Conservation (phyloP, 2,113 vertebrate genomes). For the Ancistrus triradiatus region DNA sequence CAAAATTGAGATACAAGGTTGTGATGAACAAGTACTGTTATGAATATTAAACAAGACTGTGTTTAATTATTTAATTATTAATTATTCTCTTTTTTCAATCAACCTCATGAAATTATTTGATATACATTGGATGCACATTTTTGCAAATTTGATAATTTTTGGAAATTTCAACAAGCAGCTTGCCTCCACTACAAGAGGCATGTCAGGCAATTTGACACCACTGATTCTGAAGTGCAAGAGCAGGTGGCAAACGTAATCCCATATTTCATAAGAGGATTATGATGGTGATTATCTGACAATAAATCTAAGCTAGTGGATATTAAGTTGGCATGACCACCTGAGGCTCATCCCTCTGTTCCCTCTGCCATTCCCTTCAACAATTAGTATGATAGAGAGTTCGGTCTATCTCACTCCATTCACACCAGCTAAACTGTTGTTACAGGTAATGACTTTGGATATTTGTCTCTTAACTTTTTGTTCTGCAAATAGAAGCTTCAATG, state of each 20-base stretch:
- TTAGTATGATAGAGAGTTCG: slow-evolving; percentile 29
- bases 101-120: no score
- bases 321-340: slow-evolving; percentile 43
- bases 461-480: slow-evolving; percentile 34
- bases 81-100: no score
- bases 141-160: neutral
- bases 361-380: slow-evolving; percentile 16
- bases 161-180: neutral
- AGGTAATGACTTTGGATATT: slow-evolving; percentile 44
- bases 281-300: slow-evolving; percentile 45
- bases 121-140: no score
- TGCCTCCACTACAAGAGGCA: neutral
- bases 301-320: slow-evolving; percentile 42
- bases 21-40: neutral
- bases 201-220: slow-evolving; percentile 12
- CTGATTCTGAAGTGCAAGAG: slow-evolving; percentile 26
- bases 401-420: slow-evolving; percentile 19
- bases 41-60: neutral
- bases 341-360: slow-evolving; percentile 25
- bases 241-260: slow-evolving; percentile 45
- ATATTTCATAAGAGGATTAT: slow-evolving; percentile 39
- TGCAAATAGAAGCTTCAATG: slow-evolving; percentile 32
- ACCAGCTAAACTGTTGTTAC: slow-evolving; percentile 37
- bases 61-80: neutral
- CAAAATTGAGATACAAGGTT: neutral